Percentiles rank a stretch among this genome's conserved stretches.
Conservation (phyloP, 2,113 vertebrate genomes). For the Trogon melanurus region DNA sequence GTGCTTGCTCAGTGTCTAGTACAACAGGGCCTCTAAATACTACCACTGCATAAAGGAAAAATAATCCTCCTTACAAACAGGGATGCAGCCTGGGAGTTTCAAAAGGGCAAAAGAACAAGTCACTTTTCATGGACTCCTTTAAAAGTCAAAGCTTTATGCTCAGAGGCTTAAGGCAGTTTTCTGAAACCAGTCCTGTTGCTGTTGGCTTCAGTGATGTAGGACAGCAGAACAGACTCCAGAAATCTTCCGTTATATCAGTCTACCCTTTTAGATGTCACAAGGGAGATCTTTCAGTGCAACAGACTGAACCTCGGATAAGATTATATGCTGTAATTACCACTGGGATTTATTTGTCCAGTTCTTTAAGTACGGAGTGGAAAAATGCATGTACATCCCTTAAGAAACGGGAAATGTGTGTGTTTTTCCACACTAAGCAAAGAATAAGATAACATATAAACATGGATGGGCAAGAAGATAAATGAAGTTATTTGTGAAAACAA, state of each 20-base stretch:
- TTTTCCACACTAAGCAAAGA: neutral
- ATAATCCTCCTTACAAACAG: neutral
- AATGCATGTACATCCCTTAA: neutral
- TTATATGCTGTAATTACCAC: conserved; percentile 16
- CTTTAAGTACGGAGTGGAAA: neutral
- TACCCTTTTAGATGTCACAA: conserved; percentile 8
- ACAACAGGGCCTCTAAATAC: neutral
- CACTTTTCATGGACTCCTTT: neutral
- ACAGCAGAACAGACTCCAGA: conserved; percentile 18
- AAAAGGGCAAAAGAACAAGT: neutral
- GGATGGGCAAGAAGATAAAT: conserved; percentile 23
- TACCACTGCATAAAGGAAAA: neutral
- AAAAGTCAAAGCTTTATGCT: neutral
- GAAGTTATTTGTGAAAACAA: neutral
- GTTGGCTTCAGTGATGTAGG: conserved; percentile 3
- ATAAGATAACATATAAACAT: neutral
- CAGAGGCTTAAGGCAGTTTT: neutral
- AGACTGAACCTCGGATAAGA: conserved; percentile 44
- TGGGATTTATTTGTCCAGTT: conserved; percentile 26
- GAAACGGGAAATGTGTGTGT: neutral
- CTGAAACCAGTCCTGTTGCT: neutral
- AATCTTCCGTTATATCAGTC: neutral
- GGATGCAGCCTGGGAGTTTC: neutral
- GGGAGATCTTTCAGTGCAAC: conserved; percentile 18
- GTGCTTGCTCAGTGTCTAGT: neutral